Conservation (phyloP, 1,140 invertebrate genomes). For the Acromyrmex echinatior region DNA sequence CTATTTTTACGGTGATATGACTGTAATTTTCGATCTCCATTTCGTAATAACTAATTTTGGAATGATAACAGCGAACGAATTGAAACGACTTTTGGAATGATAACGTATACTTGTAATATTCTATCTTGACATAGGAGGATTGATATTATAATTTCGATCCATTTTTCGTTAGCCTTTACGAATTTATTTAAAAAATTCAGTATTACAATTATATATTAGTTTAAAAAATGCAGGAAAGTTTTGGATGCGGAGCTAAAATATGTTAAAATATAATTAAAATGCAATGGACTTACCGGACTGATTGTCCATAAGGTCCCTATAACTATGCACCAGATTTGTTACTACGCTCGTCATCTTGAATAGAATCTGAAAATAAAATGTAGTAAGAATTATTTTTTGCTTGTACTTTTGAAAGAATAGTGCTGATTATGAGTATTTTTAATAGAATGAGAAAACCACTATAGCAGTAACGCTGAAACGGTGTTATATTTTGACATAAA, state of each 20-base stretch:
- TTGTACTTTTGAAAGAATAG: not conserved
- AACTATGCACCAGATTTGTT: slow-evolving; percentile 90
- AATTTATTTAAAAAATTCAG: not conserved
- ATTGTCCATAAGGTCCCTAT: slow-evolving; percentile 93
- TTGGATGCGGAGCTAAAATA: not conserved
- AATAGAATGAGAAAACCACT: too few species aligned
- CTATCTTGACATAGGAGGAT: not conserved
- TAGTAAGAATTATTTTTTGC: slow-evolving; percentile 50
- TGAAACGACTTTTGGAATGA: not conserved
- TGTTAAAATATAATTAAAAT: slow-evolving; percentile 4
- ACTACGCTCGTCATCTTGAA: slow-evolving; percentile 89
- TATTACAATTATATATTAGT: not conserved
- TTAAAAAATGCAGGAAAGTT: slow-evolving; percentile 57
- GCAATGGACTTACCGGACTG: slow-evolving; percentile 90
- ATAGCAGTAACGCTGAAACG: too few species aligned
- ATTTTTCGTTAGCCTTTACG: not conserved
- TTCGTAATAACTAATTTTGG: not conserved
- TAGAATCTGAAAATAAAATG: slow-evolving; percentile 87
- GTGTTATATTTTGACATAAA: too few species aligned
- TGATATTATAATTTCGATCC: not conserved
- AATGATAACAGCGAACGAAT: not conserved
- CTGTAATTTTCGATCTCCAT: not conserved
- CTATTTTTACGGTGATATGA: not conserved
- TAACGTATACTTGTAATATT: not conserved
- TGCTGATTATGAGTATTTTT: not conserved